Evolutionary conservation across 2,888 invertebrate genomes (phyloP).

Genomic region (Tetragonisca angustula): DNA sequence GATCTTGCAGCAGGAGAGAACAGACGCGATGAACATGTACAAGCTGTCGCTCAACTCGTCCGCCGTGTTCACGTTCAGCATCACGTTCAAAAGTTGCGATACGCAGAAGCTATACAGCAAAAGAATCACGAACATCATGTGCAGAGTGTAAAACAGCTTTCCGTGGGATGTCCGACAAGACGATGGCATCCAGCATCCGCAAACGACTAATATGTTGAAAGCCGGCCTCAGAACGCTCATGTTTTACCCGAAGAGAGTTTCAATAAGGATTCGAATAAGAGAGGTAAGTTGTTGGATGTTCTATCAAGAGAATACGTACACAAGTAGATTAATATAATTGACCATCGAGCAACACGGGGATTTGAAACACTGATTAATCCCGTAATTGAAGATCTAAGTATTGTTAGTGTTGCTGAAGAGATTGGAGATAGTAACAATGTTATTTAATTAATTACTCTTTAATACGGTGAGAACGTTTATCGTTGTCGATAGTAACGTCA

Average conservation of each 20-base stretch:
- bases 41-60: conserved; percentile 48
- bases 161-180: not conserved
- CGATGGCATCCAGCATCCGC: conserved; percentile 46
- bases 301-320: too few species aligned
- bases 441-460: too few species aligned
- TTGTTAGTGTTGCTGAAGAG: too few species aligned
- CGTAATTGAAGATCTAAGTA: not conserved
- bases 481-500: too few species aligned
- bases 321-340: not conserved
- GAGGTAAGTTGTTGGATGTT: not conserved
- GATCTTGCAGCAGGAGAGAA: conserved; percentile 43
- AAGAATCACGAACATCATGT: conserved; percentile 30
- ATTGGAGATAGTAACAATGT: too few species aligned
- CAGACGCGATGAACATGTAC: conserved; percentile 41
- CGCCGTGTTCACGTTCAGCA: conserved; percentile 37
- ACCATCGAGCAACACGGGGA: not conserved
- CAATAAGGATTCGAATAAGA: not conserved
- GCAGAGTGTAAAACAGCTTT: conserved; percentile 6
- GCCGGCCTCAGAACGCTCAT: conserved; percentile 40
- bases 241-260: not conserved
- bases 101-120: conserved; percentile 21
- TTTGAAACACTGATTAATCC: not conserved
- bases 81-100: conserved; percentile 43
- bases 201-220: conserved; percentile 32
- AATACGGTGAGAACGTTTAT: too few species aligned